Evolutionary conservation across 2,113 vertebrate species (phyloP).

Genomic region (human (Homo sapiens)): DNA sequence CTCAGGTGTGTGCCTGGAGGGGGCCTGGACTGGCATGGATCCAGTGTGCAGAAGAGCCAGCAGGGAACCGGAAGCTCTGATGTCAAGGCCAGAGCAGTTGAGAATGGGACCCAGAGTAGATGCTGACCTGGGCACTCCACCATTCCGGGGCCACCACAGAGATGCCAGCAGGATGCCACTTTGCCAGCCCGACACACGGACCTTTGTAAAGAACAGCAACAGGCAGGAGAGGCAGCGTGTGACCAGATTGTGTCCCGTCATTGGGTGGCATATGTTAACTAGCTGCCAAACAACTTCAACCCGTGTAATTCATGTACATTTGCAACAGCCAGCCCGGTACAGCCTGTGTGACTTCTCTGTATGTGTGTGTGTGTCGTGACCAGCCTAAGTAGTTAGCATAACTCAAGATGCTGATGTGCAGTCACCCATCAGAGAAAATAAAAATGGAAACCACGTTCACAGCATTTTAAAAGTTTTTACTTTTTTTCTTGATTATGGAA

Average conservation of each 20-base stretch:
- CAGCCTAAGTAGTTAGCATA: slow-evolving; percentile 80
- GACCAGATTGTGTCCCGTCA: slow-evolving; percentile 59
- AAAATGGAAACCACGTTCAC: slow-evolving; percentile 58
- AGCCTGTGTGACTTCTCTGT: slow-evolving; percentile 81
- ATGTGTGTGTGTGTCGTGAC: slow-evolving; percentile 76
- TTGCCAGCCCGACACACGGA: slow-evolving; percentile 33
- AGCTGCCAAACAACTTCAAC: slow-evolving; percentile 76
- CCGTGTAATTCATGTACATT: slow-evolving; percentile 77
- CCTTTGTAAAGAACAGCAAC: neutral
- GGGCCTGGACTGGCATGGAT: neutral
- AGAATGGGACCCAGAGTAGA: slow-evolving; percentile 9
- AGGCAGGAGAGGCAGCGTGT: neutral
- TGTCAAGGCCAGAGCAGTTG: neutral
- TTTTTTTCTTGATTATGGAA: slow-evolving; percentile 42
- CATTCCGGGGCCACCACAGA: neutral
- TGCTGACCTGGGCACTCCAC: neutral
- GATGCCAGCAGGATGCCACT: neutral
- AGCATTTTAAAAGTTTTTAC: slow-evolving; percentile 41
- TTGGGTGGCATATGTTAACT: slow-evolving; percentile 72
- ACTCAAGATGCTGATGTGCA: slow-evolving; percentile 72
- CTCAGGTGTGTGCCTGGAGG: neutral
- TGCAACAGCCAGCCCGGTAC: slow-evolving; percentile 78
- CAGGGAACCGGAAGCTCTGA: neutral
- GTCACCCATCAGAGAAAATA: slow-evolving; percentile 77
- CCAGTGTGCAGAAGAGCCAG: neutral